A percentile compares a stretch with the other conserved stretches of the same genome.
These are phyloP conservation scores for Pholis gunnellus DNA, from an alignment of 2,113 vertebrate genomes.

Conservation along the genomic window DNA sequence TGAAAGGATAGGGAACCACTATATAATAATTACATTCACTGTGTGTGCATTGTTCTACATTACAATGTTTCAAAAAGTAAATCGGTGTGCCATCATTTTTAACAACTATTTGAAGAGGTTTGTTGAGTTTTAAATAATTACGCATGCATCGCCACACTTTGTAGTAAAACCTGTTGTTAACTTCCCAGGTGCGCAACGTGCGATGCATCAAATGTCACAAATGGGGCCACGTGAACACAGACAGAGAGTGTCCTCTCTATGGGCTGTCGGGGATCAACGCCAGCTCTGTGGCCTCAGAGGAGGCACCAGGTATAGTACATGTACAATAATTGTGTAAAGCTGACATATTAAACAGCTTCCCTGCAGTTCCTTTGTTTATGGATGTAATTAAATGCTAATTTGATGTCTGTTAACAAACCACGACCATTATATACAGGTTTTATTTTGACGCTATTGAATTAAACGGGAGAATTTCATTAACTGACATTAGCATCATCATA, in stretches of 20 bases:
- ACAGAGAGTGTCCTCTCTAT: constrained; percentile 96
- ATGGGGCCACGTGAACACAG: constrained; percentile 99
- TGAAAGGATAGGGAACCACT: not conserved
- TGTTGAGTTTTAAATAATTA: not conserved
- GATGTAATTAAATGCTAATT: not conserved
- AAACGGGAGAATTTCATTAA: not conserved
- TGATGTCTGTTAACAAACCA: not conserved
- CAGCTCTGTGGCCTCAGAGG: constrained; percentile 91
- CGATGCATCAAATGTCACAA: constrained; percentile 99
- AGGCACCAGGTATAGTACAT: constrained; percentile 89
- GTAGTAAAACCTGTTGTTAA: constrained; percentile 18
- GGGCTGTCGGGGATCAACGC: constrained; percentile 99
- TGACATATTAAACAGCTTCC: not conserved
- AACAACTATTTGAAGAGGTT: not conserved
- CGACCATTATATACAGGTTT: not conserved
- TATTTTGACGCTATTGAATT: not conserved
- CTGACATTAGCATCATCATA: not conserved
- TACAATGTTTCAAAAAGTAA: not conserved
- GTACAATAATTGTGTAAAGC: not conserved
- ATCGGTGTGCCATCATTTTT: not conserved
- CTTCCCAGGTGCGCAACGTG: constrained; percentile 94
- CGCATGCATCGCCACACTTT: not conserved
- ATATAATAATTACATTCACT: not conserved
- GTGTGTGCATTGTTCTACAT: not conserved
- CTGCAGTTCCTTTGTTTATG: constrained; percentile 3